Evolutionary conservation across 2,888 invertebrate genomes (phyloP), one percentile per base, ranked within the genome.

Genomic region (Drosophila histrio): DNA sequence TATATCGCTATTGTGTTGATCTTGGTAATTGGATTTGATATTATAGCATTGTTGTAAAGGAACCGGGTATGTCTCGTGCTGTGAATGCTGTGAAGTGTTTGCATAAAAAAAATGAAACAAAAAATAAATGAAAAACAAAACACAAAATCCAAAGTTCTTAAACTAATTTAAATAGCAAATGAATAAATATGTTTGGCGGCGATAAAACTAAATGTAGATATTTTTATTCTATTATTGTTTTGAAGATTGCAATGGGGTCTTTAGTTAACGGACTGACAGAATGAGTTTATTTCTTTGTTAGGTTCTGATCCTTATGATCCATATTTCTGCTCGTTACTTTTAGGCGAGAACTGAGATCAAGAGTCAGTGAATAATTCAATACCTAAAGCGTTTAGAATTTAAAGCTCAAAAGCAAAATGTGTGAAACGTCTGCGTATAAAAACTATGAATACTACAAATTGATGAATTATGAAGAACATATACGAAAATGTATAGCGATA

Each of bases 21-120:
- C 78, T 69, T 79, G 73, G 57, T 76, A 67, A 68, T 78, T 66
- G 60, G 64, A 62, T 77, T 82, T 77, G 64, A 63, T 26, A 46
- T 85, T 87, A 87, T 85, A 87, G 83, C 88, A 87, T 81, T 84
- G 89, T 88, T 79, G 90, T 77, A 83, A 88, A 89, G 87, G 89
- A 85, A 89, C 91, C 90, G 86, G 90, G 87, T 86, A 91, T 88
- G 87, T 91, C 91, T 76, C 87, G 88, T 85, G 90, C 86, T 87
- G 91, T 90, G 87, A 90, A 91, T 82, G 91, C 91, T 91, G 91
- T 81, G 91, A 91, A 88, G 75, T 87, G 86, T 87, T 79, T 71
- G 69, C 74, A 80, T 62, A 87, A 77, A 85, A 82, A 64, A 70
- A 68, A 13, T n/a, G n/a, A 64, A 71, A 65, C 43, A 50, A 60